Percentiles rank a stretch among this genome's conserved stretches.
Conservation (phyloP, 2,113 vertebrate genomes). For the Hippocampus barbouri region DNA sequence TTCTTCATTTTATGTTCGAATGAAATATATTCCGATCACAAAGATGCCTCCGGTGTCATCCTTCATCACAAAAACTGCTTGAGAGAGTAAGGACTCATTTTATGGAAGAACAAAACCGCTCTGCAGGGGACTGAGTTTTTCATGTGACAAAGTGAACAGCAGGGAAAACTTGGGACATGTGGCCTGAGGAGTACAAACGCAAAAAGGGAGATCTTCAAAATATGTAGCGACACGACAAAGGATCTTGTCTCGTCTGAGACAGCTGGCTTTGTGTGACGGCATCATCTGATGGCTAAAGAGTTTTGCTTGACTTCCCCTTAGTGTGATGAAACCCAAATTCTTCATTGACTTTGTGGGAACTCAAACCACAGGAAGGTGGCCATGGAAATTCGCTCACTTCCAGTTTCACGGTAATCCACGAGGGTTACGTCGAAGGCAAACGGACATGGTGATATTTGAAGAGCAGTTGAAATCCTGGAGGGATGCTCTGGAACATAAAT, state of each 20-base stretch:
- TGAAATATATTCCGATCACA: no score
- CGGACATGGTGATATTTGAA: background rate
- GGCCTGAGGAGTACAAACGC: background rate
- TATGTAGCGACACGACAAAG: background rate
- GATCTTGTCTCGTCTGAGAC: background rate
- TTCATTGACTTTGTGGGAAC: background rate
- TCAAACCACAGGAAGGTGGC: no score
- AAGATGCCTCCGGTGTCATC: no score
- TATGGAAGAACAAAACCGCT: background rate
- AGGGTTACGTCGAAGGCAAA: no score
- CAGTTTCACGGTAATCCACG: no score
- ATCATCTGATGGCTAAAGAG: background rate
- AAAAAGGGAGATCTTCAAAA: background rate
- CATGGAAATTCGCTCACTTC: no score
- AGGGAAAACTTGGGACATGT: background rate
- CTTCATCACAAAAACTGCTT: no score
- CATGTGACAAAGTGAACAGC: background rate
- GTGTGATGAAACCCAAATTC: background rate
- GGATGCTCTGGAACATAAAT: background rate
- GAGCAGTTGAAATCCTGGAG: background rate
- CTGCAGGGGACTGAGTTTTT: background rate
- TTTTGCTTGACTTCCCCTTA: background rate
- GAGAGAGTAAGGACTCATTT: no score
- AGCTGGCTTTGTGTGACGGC: background rate
- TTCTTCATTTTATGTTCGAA: no score